These are phyloP conservation scores for Carterocephalus palaemon DNA, from an alignment of 2,888 invertebrate genomes.

Conservation along the genomic window DNA sequence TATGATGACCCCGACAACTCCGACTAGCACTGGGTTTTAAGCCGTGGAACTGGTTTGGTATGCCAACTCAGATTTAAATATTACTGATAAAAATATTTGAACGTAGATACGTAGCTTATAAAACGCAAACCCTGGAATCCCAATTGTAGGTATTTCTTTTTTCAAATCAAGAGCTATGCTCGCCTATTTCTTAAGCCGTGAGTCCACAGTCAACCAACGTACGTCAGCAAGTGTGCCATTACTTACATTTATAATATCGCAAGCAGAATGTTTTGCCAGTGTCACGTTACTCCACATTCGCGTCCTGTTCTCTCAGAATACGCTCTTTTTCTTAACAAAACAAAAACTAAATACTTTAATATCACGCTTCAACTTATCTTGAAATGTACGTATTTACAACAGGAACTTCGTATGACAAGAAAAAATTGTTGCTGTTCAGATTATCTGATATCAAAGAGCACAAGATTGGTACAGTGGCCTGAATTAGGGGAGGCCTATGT, in stretches of 20 bases:
- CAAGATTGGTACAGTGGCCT: too few species aligned
- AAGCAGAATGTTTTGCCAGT: slow-evolving; percentile 19
- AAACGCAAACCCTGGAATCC: too few species aligned
- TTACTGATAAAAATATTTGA: too few species aligned
- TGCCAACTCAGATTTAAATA: too few species aligned
- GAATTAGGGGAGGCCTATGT: too few species aligned
- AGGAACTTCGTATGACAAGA: slow-evolving; percentile 9
- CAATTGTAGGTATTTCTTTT: too few species aligned
- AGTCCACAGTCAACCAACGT: slow-evolving; percentile 4
- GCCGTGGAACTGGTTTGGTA: too few species aligned
- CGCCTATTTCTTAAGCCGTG: background rate
- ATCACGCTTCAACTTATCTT: slow-evolving; percentile 14
- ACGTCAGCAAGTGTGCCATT: slow-evolving; percentile 8
- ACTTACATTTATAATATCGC: slow-evolving; percentile 23
- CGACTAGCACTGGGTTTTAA: too few species aligned
- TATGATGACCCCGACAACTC: too few species aligned
- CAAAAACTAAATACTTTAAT: slow-evolving; percentile 8
- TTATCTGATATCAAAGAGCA: too few species aligned
- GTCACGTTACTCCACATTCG: slow-evolving; percentile 20
- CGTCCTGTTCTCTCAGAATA: slow-evolving; percentile 20
- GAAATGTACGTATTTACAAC: slow-evolving; percentile 22
- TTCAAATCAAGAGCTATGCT: background rate
- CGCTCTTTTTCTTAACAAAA: slow-evolving; percentile 15
- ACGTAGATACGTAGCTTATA: too few species aligned
- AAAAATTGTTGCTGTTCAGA: too few species aligned